These are phyloP conservation scores for Drosophila sproati DNA, from an alignment of 1,140 invertebrate species.

Conservation along the genomic window DNA sequence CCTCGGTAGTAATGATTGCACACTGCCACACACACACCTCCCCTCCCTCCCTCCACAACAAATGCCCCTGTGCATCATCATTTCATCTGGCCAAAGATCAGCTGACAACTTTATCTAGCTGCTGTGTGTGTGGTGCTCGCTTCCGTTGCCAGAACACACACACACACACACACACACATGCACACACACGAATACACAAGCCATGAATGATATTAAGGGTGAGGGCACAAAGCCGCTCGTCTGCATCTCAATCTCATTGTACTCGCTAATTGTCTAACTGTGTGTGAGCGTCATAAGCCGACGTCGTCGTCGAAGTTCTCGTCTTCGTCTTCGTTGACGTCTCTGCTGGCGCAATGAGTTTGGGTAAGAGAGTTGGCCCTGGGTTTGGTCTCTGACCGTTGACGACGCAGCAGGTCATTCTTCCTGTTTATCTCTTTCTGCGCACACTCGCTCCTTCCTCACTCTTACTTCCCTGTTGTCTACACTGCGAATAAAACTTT, in stretches of 20 bases:
- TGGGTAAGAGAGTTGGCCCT: slow-evolving; percentile 38
- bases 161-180: slow-evolving; percentile 23
- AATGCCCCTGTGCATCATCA: slow-evolving; percentile 18
- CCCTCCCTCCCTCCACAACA: background rate
- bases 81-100: slow-evolving; percentile 57
- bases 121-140: slow-evolving; percentile 61
- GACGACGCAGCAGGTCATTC: slow-evolving; percentile 73
- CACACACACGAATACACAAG: slow-evolving; percentile 19
- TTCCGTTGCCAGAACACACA: slow-evolving; percentile 76
- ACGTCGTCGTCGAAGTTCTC: slow-evolving; percentile 13
- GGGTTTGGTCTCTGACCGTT: slow-evolving; percentile 21
- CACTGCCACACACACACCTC: slow-evolving; percentile 10
- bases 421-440: slow-evolving; percentile 72
- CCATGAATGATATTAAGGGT: slow-evolving; percentile 23
- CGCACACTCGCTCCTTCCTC: slow-evolving; percentile 31
- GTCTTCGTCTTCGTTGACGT: slow-evolving; percentile 11
- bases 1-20: slow-evolving; percentile 33
- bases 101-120: slow-evolving; percentile 80
- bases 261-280: slow-evolving; percentile 75
- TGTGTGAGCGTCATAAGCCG: slow-evolving; percentile 52
- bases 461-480: background rate
- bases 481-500: background rate
- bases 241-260: slow-evolving; percentile 80
- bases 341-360: slow-evolving; percentile 53
- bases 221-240: slow-evolving; percentile 48